Percentiles rank a stretch among this genome's conserved stretches.
These are phyloP conservation scores for Grantiella picta DNA, from an alignment of 2,113 vertebrate genomes.

Conservation along the genomic window DNA sequence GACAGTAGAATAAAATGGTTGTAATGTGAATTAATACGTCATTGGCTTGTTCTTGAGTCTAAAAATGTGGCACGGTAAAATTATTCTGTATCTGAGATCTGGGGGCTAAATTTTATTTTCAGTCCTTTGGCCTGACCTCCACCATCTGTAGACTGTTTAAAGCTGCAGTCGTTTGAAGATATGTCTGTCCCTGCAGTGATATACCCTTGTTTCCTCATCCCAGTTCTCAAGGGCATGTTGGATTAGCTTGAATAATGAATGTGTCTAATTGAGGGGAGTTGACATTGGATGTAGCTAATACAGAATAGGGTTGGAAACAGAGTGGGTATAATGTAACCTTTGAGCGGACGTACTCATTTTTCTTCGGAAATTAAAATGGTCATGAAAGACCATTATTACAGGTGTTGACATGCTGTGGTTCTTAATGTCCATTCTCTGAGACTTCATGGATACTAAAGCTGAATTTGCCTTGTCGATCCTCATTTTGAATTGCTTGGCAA, in stretches of 20 bases:
- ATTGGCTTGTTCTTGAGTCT: background rate
- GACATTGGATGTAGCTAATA: background rate
- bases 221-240: background rate
- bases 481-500: background rate
- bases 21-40: background rate
- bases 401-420: background rate
- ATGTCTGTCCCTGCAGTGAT: background rate
- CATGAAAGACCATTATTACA: background rate
- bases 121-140: background rate
- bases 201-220: background rate
- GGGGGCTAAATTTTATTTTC: background rate
- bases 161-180: background rate
- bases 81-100: background rate
- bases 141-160: background rate
- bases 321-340: background rate
- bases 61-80: background rate
- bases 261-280: background rate
- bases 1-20: background rate
- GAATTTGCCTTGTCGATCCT: background rate
- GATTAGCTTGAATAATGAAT: constrained; percentile 7
- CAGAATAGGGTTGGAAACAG: background rate
- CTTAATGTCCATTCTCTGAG: background rate
- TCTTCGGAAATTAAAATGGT: background rate
- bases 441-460: background rate
- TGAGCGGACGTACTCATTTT: background rate